A percentile compares a stretch with the other conserved stretches of the same genome.
These are phyloP conservation scores for Notarius quadriscutis DNA, from an alignment of 2,113 vertebrate species.

Conservation along the genomic window DNA sequence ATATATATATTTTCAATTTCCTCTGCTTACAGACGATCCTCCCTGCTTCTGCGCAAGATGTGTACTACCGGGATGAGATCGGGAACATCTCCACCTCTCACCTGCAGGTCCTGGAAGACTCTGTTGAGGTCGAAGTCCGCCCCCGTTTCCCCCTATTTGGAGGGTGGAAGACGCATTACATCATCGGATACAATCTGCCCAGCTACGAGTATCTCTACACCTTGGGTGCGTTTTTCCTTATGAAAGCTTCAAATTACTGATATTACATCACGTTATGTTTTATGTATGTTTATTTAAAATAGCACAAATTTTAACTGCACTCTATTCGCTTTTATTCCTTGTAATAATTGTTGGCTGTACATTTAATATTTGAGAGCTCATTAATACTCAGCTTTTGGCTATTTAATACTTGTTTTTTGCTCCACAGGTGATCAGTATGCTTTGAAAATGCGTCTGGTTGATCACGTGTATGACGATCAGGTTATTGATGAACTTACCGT, in stretches of 20 bases:
- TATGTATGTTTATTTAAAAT: background rate
- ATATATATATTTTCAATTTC: background rate
- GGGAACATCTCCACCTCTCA: conserved; percentile 99
- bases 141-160: conserved; percentile 96
- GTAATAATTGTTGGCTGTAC: background rate
- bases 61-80: conserved; percentile 97
- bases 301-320: background rate
- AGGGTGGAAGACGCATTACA: conserved; percentile 98
- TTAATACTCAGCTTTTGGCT: background rate
- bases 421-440: conserved; percentile 92
- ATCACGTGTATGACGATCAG: conserved; percentile 97
- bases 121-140: conserved; percentile 95
- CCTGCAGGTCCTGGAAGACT: conserved; percentile 92
- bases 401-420: background rate
- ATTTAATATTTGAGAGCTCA: background rate
- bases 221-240: conserved; percentile 77
- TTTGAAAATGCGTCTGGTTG: conserved; percentile 94
- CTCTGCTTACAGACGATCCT: conserved; percentile 87
- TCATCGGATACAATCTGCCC: conserved; percentile 95
- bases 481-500: conserved; percentile 91
- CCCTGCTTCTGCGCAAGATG: conserved; percentile 94
- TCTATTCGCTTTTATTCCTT: background rate
- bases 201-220: conserved; percentile 99
- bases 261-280: background rate
- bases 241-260: background rate